Evolutionary conservation across 2,113 vertebrate species (phyloP).

Genomic region (Muntiacus reevesi): DNA sequence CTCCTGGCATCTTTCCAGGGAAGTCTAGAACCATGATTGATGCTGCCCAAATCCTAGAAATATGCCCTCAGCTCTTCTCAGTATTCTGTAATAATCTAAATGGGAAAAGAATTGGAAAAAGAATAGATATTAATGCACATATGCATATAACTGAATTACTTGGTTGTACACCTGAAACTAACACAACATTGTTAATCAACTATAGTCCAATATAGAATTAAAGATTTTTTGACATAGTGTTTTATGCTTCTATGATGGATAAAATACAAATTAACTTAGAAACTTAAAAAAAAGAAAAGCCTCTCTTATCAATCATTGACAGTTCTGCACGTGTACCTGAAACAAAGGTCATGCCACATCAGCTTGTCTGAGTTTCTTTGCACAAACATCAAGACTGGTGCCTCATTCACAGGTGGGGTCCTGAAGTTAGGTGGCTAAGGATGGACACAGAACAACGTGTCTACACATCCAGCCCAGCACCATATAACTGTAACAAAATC

Average conservation of each 20-base stretch:
- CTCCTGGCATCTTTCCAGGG: neutral
- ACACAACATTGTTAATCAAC: neutral
- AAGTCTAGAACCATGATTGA: neutral
- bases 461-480: neutral
- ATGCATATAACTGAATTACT: neutral
- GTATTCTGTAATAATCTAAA: neutral
- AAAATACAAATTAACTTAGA: neutral
- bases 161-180: neutral
- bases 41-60: neutral
- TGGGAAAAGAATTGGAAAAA: neutral
- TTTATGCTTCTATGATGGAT: neutral
- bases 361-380: no score
- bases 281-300: neutral
- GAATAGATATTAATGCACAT: neutral
- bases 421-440: no score
- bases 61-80: neutral
- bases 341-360: accelerated
- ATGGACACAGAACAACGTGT: neutral
- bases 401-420: neutral
- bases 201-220: neutral
- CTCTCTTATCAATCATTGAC: neutral
- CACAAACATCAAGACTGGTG: accelerated
- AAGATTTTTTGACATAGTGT: neutral
- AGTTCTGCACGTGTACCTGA: accelerated
- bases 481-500: neutral